Evolutionary conservation across 2,797 vertebrate species (phyloP).

Genomic region (Manis pentadactyla): DNA sequence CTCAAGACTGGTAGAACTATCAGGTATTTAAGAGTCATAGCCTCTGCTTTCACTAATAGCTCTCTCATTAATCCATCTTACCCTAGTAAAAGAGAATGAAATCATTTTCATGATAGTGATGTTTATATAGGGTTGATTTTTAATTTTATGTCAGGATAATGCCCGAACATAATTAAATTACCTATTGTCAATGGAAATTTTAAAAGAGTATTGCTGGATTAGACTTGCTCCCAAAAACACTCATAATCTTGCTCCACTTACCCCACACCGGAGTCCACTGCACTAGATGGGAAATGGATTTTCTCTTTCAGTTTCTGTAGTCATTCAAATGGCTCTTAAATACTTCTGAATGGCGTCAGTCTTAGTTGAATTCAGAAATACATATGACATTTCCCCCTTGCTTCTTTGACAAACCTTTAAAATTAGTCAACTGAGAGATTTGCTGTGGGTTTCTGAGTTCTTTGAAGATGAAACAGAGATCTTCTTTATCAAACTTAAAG

Average conservation of each 20-base stretch:
- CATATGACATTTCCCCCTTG: background rate
- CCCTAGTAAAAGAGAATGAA: background rate
- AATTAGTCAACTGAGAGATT: conserved; percentile 59
- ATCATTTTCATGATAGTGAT: background rate
- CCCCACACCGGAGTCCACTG: fast-evolving
- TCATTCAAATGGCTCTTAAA: background rate
- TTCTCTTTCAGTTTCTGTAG: background rate
- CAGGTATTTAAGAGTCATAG: background rate
- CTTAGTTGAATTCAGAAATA: conserved; percentile 5
- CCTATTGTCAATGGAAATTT: background rate
- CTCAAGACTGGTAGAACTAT: background rate
- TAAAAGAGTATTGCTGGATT: conserved; percentile 9
- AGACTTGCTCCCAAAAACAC: background rate
- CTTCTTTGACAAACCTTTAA: conserved; percentile 58
- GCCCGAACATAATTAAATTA: background rate
- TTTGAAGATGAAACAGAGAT: conserved; percentile 57
- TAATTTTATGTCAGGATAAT: conserved; percentile 39
- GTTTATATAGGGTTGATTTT: conserved; percentile 4
- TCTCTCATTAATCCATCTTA: conserved; percentile 11
- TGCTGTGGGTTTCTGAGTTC: conserved; percentile 40
- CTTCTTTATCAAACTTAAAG: conserved; percentile 42
- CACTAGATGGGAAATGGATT: background rate
- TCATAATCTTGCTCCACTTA: background rate
- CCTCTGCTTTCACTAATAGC: background rate
- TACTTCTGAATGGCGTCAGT: background rate